phyloP scores from a whole-genome alignment of 1,140 invertebrate species.

The Hormaphis cornu region DNA sequence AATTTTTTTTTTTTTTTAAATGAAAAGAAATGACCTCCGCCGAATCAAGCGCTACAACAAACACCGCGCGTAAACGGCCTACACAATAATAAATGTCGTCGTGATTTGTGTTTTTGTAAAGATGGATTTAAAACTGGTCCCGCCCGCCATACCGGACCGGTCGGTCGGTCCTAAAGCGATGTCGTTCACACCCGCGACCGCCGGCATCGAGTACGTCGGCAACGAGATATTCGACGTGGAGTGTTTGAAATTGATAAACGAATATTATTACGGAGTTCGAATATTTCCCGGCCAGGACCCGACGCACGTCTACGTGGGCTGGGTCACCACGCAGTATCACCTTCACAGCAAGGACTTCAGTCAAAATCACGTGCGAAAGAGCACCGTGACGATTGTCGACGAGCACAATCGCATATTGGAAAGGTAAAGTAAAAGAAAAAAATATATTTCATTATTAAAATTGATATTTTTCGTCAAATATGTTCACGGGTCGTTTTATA shows the following conservation, averaged over 20 bases:
- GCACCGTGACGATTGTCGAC: conserved; percentile 74
- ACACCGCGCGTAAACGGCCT: no score
- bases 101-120: neutral
- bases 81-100: no score
- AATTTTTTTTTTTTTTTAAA: no score
- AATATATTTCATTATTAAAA: neutral
- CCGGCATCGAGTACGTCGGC: conserved; percentile 62
- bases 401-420: conserved; percentile 64
- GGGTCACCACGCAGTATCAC: conserved; percentile 97
- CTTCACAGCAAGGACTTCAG: conserved; percentile 83
- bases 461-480: no score
- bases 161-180: conserved; percentile 55
- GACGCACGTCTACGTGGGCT: conserved; percentile 94
- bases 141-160: conserved; percentile 58
- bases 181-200: conserved; percentile 53
- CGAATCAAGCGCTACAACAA: no score
- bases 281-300: conserved; percentile 97
- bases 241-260: conserved; percentile 87
- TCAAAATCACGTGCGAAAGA: conserved; percentile 72
- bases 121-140: conserved; percentile 46
- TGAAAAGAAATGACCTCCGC: no score
- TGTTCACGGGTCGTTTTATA: no score
- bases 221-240: conserved; percentile 77
- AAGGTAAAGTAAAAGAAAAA: conserved; percentile 46
- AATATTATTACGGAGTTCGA: conserved; percentile 90